These are phyloP conservation scores for Oryzias javanicus DNA, from an alignment of 2,113 vertebrate species.

Conservation along the genomic window DNA sequence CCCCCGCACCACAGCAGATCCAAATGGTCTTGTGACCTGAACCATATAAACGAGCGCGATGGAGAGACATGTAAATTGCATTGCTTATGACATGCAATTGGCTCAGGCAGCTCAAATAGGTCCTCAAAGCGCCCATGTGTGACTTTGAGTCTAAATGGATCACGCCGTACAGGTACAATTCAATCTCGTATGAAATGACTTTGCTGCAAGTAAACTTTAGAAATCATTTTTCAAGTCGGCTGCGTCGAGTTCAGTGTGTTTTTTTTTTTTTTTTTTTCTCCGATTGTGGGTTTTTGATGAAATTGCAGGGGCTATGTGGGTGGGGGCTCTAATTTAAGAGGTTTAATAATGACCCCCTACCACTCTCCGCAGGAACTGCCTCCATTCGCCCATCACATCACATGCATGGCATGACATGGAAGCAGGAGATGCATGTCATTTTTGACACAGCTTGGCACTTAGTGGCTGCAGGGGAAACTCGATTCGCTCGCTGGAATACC, in stretches of 20 bases:
- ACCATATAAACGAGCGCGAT: conserved; percentile 69
- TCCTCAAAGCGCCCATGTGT: conserved; percentile 56
- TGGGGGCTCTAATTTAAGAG: conserved; percentile 70
- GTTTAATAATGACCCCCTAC: conserved; percentile 75
- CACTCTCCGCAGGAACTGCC: conserved; percentile 70
- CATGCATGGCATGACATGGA: conserved; percentile 72
- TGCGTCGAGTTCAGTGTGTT: conserved; percentile 27
- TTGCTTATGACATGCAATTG: conserved; percentile 57
- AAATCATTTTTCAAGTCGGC: conserved; percentile 58
- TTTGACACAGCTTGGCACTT: conserved; percentile 73
- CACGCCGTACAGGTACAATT: conserved; percentile 59
- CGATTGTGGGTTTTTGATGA: conserved; percentile 39
- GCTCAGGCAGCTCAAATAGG: conserved; percentile 56
- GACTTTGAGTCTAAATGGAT: conserved; percentile 62
- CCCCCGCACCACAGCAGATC: conserved; percentile 42
- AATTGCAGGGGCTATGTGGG: conserved; percentile 52
- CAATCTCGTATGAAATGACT: conserved; percentile 71
- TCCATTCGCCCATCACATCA: conserved; percentile 75
- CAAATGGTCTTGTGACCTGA: conserved; percentile 68
- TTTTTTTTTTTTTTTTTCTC: conserved; percentile 4
- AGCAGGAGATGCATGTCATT: conserved; percentile 72
- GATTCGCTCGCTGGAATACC: conserved; percentile 42
- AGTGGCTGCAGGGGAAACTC: conserved; percentile 67
- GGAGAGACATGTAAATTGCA: conserved; percentile 75
- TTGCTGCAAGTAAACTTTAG: conserved; percentile 68